Evolutionary conservation across 2,888 invertebrate species (phyloP).

Genomic region (Cremastobaeus sp.): DNA sequence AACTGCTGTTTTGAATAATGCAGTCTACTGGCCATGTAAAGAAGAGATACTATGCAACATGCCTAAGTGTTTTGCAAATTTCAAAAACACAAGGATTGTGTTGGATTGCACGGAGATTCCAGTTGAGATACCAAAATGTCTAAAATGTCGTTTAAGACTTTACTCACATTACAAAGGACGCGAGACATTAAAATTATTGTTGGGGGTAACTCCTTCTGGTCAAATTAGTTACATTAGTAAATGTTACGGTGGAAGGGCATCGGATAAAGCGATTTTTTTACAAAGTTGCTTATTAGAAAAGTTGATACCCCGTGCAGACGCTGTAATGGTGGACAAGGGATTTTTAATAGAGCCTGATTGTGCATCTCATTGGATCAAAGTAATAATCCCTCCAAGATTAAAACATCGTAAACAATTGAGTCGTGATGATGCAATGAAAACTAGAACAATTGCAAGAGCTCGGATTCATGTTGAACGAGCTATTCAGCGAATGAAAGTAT

Average conservation of each 20-base stretch:
- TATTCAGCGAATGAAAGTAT: slow-evolving; percentile 43
- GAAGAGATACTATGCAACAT: background rate
- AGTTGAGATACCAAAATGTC: background rate
- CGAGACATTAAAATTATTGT: background rate
- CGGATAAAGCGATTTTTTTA: background rate
- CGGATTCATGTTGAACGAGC: slow-evolving; percentile 41
- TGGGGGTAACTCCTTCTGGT: background rate
- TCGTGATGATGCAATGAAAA: background rate
- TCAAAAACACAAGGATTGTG: background rate
- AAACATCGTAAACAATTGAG: slow-evolving; percentile 13
- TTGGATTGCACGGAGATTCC: background rate
- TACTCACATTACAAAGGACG: background rate
- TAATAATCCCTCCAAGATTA: slow-evolving; percentile 38
- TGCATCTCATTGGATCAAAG: slow-evolving; percentile 1
- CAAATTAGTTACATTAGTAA: background rate
- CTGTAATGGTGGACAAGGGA: background rate
- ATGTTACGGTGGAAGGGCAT: background rate
- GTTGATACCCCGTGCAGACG: background rate
- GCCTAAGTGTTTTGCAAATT: background rate
- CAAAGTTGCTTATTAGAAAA: background rate
- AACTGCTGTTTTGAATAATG: background rate
- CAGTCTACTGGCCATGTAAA: background rate
- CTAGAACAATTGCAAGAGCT: slow-evolving; percentile 31
- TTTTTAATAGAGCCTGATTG: slow-evolving; percentile 24
- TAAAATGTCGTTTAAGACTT: background rate